phyloP scores from a whole-genome alignment of 2,797 vertebrate genomes.

The Arnoldichthys spilopterus region DNA sequence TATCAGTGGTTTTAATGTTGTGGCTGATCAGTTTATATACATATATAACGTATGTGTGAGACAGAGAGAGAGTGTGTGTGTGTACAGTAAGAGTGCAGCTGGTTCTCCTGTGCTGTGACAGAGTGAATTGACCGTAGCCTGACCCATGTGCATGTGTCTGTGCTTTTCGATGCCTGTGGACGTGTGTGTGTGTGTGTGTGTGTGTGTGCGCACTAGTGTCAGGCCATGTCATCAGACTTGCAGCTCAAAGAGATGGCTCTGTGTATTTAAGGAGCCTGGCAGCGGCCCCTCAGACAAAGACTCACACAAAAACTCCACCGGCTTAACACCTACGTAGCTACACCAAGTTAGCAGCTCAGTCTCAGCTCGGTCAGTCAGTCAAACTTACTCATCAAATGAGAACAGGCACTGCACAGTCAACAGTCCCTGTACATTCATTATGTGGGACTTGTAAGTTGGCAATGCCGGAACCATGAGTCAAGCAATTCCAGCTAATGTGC shows the following conservation, averaged over 20 bases:
- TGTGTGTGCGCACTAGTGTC: conserved; percentile 26
- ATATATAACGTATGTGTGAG: too few species aligned
- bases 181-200: conserved; percentile 37
- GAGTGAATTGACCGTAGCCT: conserved; percentile 15
- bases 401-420: neutral
- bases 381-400: neutral
- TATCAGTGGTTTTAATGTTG: too few species aligned
- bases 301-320: neutral
- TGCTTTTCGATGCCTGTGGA: conserved; percentile 1
- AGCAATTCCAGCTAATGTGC: too few species aligned
- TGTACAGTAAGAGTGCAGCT: neutral
- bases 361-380: neutral
- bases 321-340: neutral
- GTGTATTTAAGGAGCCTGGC: conserved; percentile 33
- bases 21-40: too few species aligned
- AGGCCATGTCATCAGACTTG: conserved; percentile 28
- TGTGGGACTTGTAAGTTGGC: neutral
- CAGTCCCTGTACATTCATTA: neutral
- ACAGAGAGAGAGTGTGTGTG: neutral
- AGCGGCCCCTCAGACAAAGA: conserved; percentile 28
- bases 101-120: conserved; percentile 4
- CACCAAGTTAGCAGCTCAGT: neutral
- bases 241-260: conserved; percentile 40
- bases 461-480: neutral
- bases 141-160: conserved; percentile 9